These are phyloP conservation scores for Euschistus heros DNA, from an alignment of 1,140 invertebrate genomes.

Conservation along the genomic window DNA sequence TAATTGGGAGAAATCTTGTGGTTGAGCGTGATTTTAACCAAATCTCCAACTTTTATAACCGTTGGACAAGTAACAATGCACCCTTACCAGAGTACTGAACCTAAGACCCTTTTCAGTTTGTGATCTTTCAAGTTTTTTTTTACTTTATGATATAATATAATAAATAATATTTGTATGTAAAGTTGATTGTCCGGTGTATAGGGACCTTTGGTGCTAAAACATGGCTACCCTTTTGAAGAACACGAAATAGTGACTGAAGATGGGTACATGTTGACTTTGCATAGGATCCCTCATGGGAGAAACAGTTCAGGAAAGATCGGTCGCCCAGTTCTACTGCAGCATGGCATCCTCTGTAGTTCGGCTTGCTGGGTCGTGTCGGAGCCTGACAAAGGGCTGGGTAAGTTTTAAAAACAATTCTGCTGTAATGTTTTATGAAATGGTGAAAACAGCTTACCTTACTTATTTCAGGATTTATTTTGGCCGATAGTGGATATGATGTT, in stretches of 20 bases:
- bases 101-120: too few relatives aligned
- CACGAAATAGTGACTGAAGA: conserved; percentile 12
- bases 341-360: conserved; percentile 23
- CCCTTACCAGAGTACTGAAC: too few relatives aligned
- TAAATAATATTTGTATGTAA: too few relatives aligned
- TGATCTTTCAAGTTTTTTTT: too few relatives aligned
- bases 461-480: neutral
- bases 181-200: too few relatives aligned
- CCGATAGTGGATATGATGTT: too few relatives aligned
- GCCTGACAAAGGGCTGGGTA: conserved; percentile 10
- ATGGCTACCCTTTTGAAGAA: conserved; percentile 14
- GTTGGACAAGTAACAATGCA: too few relatives aligned
- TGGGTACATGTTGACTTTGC: conserved; percentile 11
- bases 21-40: too few relatives aligned
- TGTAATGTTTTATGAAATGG: neutral
- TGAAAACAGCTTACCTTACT: neutral
- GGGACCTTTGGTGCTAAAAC: too few relatives aligned
- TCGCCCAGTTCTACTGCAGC: conserved; percentile 23
- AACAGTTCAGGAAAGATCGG: conserved; percentile 17
- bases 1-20: too few relatives aligned
- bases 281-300: conserved; percentile 11
- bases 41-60: too few relatives aligned
- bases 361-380: conserved; percentile 7
- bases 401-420: neutral
- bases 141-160: too few relatives aligned